phyloP scores from a whole-genome alignment of 1,140 invertebrate species.

The Nilaparvata lugens region DNA sequence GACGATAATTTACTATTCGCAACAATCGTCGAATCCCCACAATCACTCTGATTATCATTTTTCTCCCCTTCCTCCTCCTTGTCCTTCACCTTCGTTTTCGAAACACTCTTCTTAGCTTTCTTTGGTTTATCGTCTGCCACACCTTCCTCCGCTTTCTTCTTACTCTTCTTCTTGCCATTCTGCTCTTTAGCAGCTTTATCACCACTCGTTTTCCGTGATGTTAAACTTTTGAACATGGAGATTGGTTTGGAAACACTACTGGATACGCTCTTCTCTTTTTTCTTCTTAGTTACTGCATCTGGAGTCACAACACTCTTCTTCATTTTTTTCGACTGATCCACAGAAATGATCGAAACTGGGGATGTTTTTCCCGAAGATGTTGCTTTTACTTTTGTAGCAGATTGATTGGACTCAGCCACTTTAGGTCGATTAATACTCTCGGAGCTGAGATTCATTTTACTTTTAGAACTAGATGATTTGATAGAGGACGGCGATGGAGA shows the following conservation, averaged over 20 bases:
- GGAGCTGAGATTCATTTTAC: slow-evolving; percentile 8
- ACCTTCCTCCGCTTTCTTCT: slow-evolving; percentile 21
- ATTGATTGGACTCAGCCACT: slow-evolving; percentile 31
- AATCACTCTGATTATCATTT: not conserved
- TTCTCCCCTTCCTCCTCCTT: slow-evolving; percentile 7
- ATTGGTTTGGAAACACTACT: slow-evolving; percentile 16
- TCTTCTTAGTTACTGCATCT: slow-evolving; percentile 19
- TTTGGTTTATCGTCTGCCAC: slow-evolving; percentile 22
- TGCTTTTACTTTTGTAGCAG: not conserved
- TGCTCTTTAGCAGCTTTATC: slow-evolving; percentile 30
- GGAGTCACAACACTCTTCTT: slow-evolving; percentile 11
- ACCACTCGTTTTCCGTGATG: slow-evolving; percentile 19
- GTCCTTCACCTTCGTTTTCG: slow-evolving; percentile 5
- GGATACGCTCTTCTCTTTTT: slow-evolving; percentile 19
- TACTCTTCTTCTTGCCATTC: slow-evolving; percentile 27
- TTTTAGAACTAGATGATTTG: not conserved
- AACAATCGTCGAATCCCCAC: not conserved
- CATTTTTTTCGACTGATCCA: slow-evolving; percentile 13
- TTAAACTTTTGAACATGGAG: slow-evolving; percentile 24
- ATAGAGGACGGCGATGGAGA: not conserved
- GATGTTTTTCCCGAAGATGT: not conserved
- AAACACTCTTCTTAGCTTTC: slow-evolving; percentile 27
- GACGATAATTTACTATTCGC: not conserved
- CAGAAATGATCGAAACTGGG: not conserved
- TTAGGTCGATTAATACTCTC: slow-evolving; percentile 23